Base-by-base conservation (phyloP, 1,140 invertebrate species). In the Maniola jurtina region DNA sequence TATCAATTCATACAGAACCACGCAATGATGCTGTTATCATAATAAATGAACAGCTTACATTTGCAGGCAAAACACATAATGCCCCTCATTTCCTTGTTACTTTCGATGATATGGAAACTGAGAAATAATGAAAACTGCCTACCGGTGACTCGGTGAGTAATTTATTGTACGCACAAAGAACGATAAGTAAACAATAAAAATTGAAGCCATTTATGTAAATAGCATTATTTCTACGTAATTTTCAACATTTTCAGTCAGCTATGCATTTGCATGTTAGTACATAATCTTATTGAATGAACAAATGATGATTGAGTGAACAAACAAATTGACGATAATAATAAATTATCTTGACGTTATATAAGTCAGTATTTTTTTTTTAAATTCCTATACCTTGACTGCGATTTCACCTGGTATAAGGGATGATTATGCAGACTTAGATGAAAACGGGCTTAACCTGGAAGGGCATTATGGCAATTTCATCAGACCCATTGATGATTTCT, bases 1-100 rank as follows among this genome's bases (percentile, higher is more conserved):
- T 35, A 58, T 61, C 59, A 61, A 61, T 50, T 45, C 45, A 65
- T 40, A 57, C 25, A 36, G 13, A 56, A 38, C 10, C 36, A 15
- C 11, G 33, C 48, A 52, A 60, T 38, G 40, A 61, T 42, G 59
- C 73, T 83, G 75, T 83, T 82, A 81, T 83, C 75, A 86, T 82
- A 86, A 84, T 75, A 84, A 64, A 50, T 36, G 61, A 64, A 73
- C 64, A 66, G 80, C 81, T 84, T 80, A 83, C 75, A 75, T 80
- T 82, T 71, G 64, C 64, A 70, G 63, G 65, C 63, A 76, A 75
- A 79, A 52, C 48, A 83, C 76, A 86, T 80, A 79, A 81, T 75
- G 75, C 55, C 56, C 45, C 61, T 68, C 67, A 70, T 78, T 82
- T 78, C 81, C 76, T 83, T 57, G 67, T 75, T 75, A 73, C 68